A percentile compares a stretch with the other conserved stretches of the same genome.
phyloP scores from a whole-genome alignment of 2,888 invertebrate species.

The Scaeva pyrastri region DNA sequence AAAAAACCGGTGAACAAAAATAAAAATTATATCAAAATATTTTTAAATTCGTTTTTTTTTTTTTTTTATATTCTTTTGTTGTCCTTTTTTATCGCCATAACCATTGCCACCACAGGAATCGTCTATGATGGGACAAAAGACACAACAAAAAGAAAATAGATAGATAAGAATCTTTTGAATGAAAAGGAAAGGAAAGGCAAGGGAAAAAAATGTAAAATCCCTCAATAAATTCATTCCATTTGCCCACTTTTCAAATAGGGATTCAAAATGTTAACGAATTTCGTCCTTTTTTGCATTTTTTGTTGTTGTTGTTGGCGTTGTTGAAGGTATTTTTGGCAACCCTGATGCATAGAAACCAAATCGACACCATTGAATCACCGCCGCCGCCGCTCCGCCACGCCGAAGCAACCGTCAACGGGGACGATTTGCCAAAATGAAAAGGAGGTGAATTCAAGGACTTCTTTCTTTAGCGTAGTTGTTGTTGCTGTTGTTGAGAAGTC shows the following conservation, averaged over 20 bases:
- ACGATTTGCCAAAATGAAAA: neutral
- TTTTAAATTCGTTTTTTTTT: constrained; percentile 61
- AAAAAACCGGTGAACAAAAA: constrained; percentile 22
- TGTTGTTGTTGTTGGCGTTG: neutral
- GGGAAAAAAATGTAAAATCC: too few relatives aligned
- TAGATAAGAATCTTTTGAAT: constrained; percentile 35
- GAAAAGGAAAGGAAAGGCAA: too few relatives aligned
- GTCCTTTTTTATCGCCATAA: neutral
- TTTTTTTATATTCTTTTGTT: constrained; percentile 58
- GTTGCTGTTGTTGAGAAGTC: constrained; percentile 14
- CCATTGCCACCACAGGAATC: neutral
- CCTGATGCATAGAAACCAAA: constrained; percentile 39
- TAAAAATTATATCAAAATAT: constrained; percentile 61
- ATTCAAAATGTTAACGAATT: constrained; percentile 48
- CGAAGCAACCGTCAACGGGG: neutral
- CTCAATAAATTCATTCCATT: constrained; percentile 63
- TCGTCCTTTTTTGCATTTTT: constrained; percentile 24
- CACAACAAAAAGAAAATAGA: constrained; percentile 3
- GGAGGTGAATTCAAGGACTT: constrained; percentile 38
- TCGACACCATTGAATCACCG: constrained; percentile 23
- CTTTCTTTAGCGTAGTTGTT: neutral
- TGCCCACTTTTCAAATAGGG: constrained; percentile 56
- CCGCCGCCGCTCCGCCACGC: neutral
- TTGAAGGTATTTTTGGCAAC: constrained; percentile 25
- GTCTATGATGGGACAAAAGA: neutral